A percentile compares a stretch with the other conserved stretches of the same genome.
Conservation (phyloP, 1,140 invertebrate genomes). For the Danaus melanippus region DNA sequence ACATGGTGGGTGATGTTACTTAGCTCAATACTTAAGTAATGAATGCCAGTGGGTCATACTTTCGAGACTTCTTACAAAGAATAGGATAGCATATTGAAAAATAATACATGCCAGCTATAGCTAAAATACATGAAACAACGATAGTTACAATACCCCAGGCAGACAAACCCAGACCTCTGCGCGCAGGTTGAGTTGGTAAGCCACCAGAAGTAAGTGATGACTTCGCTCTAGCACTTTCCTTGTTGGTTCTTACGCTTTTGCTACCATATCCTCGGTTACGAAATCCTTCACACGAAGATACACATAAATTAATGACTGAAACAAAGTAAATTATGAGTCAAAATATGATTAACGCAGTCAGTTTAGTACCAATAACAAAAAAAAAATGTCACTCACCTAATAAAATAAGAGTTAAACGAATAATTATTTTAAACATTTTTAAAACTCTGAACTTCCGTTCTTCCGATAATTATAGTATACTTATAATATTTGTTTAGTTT, state of each 20-base stretch:
- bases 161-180: constrained; percentile 69
- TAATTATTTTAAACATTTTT: constrained; percentile 37
- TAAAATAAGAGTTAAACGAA: constrained; percentile 30
- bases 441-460: not conserved
- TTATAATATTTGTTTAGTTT: too few relatives aligned
- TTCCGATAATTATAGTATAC: too few relatives aligned
- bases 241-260: constrained; percentile 25
- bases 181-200: constrained; percentile 18
- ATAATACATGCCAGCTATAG: constrained; percentile 73
- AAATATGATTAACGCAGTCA: constrained; percentile 11
- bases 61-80: constrained; percentile 73
- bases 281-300: constrained; percentile 32
- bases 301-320: constrained; percentile 40
- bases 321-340: constrained; percentile 13
- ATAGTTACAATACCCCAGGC: constrained; percentile 75
- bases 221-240: constrained; percentile 28
- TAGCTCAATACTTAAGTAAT: too few relatives aligned
- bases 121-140: constrained; percentile 69
- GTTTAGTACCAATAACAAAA: constrained; percentile 1
- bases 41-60: constrained; percentile 73
- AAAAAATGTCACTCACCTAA: constrained; percentile 36
- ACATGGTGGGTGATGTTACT: too few relatives aligned
- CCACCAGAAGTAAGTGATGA: constrained; percentile 23
- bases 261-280: constrained; percentile 26
- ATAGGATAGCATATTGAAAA: constrained; percentile 76